Evolutionary conservation across 2,797 vertebrate genomes (phyloP).

Genomic region (Tapirus indicus): DNA sequence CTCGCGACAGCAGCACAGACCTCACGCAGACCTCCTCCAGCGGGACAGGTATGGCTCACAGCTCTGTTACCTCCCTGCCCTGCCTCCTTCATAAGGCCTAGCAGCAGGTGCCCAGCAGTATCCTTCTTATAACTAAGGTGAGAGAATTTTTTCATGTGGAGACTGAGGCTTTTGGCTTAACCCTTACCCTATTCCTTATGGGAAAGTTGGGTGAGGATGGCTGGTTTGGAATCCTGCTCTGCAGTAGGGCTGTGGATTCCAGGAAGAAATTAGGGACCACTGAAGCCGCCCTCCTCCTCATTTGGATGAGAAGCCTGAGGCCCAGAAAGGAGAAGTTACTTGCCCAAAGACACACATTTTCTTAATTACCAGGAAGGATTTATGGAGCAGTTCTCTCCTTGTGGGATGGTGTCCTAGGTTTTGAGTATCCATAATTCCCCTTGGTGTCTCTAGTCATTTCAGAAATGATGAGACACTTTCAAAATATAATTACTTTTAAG

Average conservation of each 20-base stretch:
- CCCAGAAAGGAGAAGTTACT: constrained; percentile 38
- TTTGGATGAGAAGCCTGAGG: background rate
- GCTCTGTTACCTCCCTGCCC: background rate
- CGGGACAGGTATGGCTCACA: constrained; percentile 92
- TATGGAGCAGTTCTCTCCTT: background rate
- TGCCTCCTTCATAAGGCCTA: background rate
- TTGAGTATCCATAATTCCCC: background rate
- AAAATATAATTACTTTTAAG: constrained; percentile 43
- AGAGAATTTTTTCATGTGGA: constrained; percentile 31
- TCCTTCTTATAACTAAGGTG: background rate
- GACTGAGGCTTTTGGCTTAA: background rate
- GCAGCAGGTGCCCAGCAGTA: background rate
- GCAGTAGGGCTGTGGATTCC: background rate
- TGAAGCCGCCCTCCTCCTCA: background rate
- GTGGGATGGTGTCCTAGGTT: background rate
- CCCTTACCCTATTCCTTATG: constrained; percentile 11
- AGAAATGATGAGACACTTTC: background rate
- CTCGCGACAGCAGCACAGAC: constrained; percentile 95
- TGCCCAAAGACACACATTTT: background rate
- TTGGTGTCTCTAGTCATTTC: constrained; percentile 26
- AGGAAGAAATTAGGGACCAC: background rate
- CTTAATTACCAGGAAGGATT: constrained; percentile 35
- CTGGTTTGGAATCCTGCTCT: constrained; percentile 12
- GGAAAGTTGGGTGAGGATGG: background rate
- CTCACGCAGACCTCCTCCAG: constrained; percentile 96